Base-by-base conservation (phyloP, 1,140 invertebrate genomes). In the Drosophila serrata region DNA sequence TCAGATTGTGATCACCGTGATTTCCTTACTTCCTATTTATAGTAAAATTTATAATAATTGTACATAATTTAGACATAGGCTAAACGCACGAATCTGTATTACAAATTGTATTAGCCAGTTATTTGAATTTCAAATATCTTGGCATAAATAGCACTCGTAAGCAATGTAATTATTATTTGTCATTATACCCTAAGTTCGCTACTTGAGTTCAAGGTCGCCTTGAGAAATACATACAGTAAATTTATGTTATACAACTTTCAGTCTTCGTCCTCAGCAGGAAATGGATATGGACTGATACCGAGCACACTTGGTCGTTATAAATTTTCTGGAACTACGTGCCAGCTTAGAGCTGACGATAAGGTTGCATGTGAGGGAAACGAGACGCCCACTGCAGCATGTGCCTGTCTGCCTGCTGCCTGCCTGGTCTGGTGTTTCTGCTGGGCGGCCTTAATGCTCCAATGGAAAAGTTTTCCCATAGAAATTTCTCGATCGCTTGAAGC, bases 1-100 rank as follows among this genome's bases (percentile, higher is more conserved):
- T 67, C 37, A 74, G 68, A 77, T 85, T 84, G 82, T 86, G 82
- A 82, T 85, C 74, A 72, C 61, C 49, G 45, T 73, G 43, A 79
- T 79, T 70, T 57, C 53, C 39, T 42, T 57, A 58, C 39, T 42
- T 59, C 57, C 56, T 78, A 53, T 42, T 70, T 39, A 78, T 65
- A 73, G 69, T 74, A 19, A 49, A 81, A 55, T 79, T 49, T 58
- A 63, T 45, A 58, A 58, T 49, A 58, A 88, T 39, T 90, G 86
- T 90, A 84, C 35, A 90, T 72, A 79, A 39, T 51, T 63, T 79
- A 59, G 73, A 45, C 24, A 19, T 75, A 80, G 62, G 51, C 22
- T 6, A 46, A 37, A 12, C 27, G n/a, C 29, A 43, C 31, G 24
- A 43, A 45, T 31, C 43, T 58, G 11, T 33, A 70, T 35, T 43